A percentile compares a stretch with the other conserved stretches of the same genome.
Evolutionary conservation across 2,888 invertebrate genomes (phyloP).

Genomic region (Notocelia uddmanniana): DNA sequence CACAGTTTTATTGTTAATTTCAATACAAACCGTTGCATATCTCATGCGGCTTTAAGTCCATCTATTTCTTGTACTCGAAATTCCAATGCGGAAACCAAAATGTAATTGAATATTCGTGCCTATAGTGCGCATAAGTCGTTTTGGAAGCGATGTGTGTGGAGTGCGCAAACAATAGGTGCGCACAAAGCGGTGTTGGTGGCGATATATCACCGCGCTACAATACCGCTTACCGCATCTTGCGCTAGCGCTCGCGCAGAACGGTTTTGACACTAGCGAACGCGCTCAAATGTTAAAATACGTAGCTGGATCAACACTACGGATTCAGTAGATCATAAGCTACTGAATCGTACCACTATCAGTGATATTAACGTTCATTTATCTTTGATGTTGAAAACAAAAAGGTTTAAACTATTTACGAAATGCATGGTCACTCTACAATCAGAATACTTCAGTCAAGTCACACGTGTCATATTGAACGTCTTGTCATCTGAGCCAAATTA

Average conservation of each 20-base stretch:
- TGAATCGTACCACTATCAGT: too few species aligned
- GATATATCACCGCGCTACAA: conserved; percentile 36
- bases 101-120: background rate
- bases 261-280: conserved; percentile 64
- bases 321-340: too few species aligned
- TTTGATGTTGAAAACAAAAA: too few species aligned
- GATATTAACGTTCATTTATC: too few species aligned
- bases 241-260: conserved; percentile 60
- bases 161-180: conserved; percentile 27
- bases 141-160: background rate
- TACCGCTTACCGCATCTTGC: conserved; percentile 68
- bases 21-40: background rate
- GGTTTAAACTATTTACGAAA: too few species aligned
- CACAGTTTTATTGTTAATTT: background rate
- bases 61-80: background rate
- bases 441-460: too few species aligned
- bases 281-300: background rate
- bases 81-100: background rate
- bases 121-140: background rate
- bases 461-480: too few species aligned
- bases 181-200: conserved; percentile 33
- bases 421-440: too few species aligned
- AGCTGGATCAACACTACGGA: background rate
- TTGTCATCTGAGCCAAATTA: too few species aligned
- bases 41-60: background rate